Evolutionary conservation across 2,888 invertebrate species (phyloP), one percentile per base, ranked within the genome.

Genomic region (Smittia aterrima): DNA sequence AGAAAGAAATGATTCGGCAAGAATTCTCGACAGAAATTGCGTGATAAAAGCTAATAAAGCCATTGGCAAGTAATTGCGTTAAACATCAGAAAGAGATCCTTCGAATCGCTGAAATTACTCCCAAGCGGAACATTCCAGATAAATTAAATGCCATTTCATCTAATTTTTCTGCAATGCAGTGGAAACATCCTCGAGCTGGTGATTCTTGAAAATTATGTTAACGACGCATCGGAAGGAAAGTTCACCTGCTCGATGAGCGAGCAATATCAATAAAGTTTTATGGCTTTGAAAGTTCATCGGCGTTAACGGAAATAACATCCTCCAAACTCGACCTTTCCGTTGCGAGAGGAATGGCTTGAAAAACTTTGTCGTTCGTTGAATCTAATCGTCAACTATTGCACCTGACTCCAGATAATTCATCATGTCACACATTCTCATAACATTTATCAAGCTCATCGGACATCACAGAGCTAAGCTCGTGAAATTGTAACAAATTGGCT

Each of bases 261-360:
- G 70, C 70, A 70, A 70, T 70, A 70, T 70, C 70, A 53, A 70
- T 70, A 70, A 70, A 70, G 32, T 53, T 70, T 70, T 53, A 70
- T 70, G 25, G 25, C 16, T 47, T 70, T 13, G 53, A 70, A 70
- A 70, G 70, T 70, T 70, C 70, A 70, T 53, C 27, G 41, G 41
- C 25, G 20, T 54, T 18, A 20, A 22, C 1, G 47, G 20, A 68
- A 68, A 68, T 68, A 41, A 47, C 22, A 41, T 47, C 68, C 32
- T 66, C 66, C 24, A 47, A 11, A 47, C 16, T 47, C 16, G 16
- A 47, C 47, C 47, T 47, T 47, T 47, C 11, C 16, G 11, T 47
- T 6, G 32, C 9, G n/a, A 18, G 22, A 18, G 47, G 58, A 58
- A 58, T 4, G 58, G 58, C 16, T 20, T 18, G 18, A 20, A 11